Evolutionary conservation across 2,113 vertebrate genomes (phyloP).

Genomic region (Malurus cyaneus): DNA sequence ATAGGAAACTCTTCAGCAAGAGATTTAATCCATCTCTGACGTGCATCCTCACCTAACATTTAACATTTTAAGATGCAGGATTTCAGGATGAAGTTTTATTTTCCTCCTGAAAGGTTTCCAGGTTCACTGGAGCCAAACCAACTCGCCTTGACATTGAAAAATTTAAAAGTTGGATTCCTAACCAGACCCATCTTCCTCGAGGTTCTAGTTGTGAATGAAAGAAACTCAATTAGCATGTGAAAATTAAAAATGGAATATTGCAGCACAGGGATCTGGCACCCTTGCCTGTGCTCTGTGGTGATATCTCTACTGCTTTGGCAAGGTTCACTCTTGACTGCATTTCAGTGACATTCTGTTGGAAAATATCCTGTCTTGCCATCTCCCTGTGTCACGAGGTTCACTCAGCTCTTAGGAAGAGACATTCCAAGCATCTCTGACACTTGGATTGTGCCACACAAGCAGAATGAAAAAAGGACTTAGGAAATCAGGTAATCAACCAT

Average conservation of each 20-base stretch:
- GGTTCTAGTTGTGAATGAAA: neutral
- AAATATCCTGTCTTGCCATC: neutral
- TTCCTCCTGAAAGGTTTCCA: neutral
- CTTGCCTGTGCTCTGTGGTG: neutral
- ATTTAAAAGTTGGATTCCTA: neutral
- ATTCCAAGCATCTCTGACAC: neutral
- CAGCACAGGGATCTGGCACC: neutral
- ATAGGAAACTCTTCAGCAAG: neutral
- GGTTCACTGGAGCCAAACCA: neutral
- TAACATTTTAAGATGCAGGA: neutral
- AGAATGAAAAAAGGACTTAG: neutral
- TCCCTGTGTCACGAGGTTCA: neutral
- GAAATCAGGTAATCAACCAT: neutral
- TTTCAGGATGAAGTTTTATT: neutral
- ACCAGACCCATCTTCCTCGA: neutral
- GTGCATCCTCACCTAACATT: neutral
- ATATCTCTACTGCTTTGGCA: neutral
- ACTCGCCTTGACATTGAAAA: neutral
- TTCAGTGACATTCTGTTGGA: neutral
- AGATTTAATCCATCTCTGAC: neutral
- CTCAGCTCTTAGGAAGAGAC: neutral
- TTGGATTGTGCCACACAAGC: accelerated
- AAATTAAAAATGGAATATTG: neutral
- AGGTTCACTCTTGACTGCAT: neutral
- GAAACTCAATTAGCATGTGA: neutral